These are phyloP conservation scores for Rhineura floridana DNA, from an alignment of 2,113 vertebrate genomes.

Conservation along the genomic window DNA sequence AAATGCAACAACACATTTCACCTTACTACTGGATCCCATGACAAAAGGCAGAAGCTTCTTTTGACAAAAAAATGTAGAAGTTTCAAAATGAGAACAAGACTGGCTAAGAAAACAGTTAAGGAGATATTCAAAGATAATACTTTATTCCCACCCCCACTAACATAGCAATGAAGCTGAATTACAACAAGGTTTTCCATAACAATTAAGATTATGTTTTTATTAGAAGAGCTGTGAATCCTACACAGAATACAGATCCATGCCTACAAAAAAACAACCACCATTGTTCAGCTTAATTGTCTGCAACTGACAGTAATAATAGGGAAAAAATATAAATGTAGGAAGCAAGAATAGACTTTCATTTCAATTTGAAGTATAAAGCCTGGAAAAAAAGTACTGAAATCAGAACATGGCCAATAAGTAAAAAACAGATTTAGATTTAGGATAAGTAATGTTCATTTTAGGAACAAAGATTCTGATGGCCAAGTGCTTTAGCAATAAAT, in stretches of 20 bases:
- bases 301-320: slow-evolving; percentile 1
- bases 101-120: slow-evolving; percentile 48
- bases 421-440: slow-evolving; percentile 19
- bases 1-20: not conserved
- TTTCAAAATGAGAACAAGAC: slow-evolving; percentile 50
- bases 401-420: not conserved
- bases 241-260: slow-evolving; percentile 44
- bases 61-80: slow-evolving; percentile 47
- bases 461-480: slow-evolving; percentile 19
- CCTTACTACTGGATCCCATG: not conserved
- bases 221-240: slow-evolving; percentile 49
- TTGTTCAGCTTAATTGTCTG: slow-evolving; percentile 33
- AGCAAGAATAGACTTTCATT: slow-evolving; percentile 10
- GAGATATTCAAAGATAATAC: slow-evolving; percentile 50
- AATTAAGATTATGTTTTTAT: slow-evolving; percentile 61
- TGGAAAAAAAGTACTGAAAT: not conserved
- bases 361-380: slow-evolving; percentile 13
- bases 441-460: not conserved
- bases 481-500: not conserved
- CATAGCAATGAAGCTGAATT: slow-evolving; percentile 38
- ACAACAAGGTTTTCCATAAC: slow-evolving; percentile 42
- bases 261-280: slow-evolving; percentile 42
- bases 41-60: not conserved
- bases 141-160: slow-evolving; percentile 49
- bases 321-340: slow-evolving; percentile 43